Percentiles rank a stretch among this genome's conserved stretches.
These are phyloP conservation scores for Anarhynchus alexandrinus DNA, from an alignment of 2,113 vertebrate genomes.

Conservation along the genomic window DNA sequence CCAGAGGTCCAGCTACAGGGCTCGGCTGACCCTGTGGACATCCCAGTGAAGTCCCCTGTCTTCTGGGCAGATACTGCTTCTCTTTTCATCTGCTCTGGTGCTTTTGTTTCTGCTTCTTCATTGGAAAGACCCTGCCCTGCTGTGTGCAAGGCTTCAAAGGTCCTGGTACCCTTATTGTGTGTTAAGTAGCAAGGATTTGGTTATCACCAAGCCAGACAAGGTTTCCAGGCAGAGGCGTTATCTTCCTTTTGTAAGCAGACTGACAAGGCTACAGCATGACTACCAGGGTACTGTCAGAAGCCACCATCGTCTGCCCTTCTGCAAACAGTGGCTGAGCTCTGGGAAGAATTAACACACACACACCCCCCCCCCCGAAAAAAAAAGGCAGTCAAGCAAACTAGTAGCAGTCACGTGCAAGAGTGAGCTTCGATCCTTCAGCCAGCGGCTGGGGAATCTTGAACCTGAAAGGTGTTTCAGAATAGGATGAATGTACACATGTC, in stretches of 20 bases:
- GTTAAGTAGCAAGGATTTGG: not conserved
- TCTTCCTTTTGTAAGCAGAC: not conserved
- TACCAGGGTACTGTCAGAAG: not conserved
- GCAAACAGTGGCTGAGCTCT: not conserved
- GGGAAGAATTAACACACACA: not conserved
- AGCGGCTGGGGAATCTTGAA: not conserved
- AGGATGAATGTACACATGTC: not conserved
- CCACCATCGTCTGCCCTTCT: not conserved
- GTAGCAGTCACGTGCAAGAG: accelerated
- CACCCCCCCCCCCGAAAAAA: too few species aligned
- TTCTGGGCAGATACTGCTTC: not conserved
- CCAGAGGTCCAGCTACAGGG: not conserved
- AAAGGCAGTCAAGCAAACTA: not conserved
- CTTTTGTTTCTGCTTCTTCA: not conserved
- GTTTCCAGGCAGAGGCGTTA: not conserved
- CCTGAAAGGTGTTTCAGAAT: not conserved
- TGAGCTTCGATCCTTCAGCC: not conserved
- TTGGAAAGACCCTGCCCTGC: not conserved
- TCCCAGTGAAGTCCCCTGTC: not conserved
- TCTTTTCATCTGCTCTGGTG: not conserved
- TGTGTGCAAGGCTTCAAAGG: not conserved
- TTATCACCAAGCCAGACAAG: not conserved
- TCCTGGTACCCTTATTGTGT: not conserved
- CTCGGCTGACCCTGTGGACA: not conserved
- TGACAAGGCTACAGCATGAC: not conserved